Conservation (phyloP, 2,113 vertebrate species). For the Ginglymostoma cirratum region DNA sequence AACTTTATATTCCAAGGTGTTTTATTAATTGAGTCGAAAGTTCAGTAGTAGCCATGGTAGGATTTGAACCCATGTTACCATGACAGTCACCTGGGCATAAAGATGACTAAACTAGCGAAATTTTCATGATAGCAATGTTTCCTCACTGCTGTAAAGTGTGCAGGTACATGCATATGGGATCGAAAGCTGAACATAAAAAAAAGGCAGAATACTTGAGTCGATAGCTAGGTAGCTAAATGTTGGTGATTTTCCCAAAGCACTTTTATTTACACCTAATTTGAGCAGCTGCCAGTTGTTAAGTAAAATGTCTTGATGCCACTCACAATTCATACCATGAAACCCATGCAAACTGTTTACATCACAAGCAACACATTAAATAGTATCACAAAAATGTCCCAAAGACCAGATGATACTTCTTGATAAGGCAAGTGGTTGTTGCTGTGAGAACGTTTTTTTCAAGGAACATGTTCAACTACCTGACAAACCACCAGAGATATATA, state of each 20-base stretch:
- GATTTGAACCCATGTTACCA: too few relatives aligned
- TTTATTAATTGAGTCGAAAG: too few relatives aligned
- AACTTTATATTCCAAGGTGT: too few relatives aligned
- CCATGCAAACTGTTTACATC: background rate
- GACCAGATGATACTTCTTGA: background rate
- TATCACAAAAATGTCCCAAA: background rate
- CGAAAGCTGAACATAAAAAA: background rate
- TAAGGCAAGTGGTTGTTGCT: background rate
- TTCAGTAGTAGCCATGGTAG: too few relatives aligned
- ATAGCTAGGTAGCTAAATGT: background rate
- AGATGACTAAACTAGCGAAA: too few relatives aligned
- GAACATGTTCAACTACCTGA: slow-evolving; percentile 8
- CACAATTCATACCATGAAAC: background rate
- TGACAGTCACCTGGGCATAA: too few relatives aligned
- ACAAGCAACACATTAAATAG: background rate
- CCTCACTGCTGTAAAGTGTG: background rate
- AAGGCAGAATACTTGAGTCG: background rate
- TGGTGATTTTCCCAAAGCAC: background rate
- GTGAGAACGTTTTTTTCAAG: background rate
- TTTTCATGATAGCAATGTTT: too few relatives aligned
- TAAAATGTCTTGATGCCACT: background rate
- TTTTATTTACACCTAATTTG: background rate
- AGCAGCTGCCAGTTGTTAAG: background rate
- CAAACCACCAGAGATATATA: background rate
- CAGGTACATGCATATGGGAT: background rate